Evolutionary conservation across 2,113 vertebrate genomes (phyloP), one percentile per base, ranked within the genome.

Genomic region (Mus pahari): DNA sequence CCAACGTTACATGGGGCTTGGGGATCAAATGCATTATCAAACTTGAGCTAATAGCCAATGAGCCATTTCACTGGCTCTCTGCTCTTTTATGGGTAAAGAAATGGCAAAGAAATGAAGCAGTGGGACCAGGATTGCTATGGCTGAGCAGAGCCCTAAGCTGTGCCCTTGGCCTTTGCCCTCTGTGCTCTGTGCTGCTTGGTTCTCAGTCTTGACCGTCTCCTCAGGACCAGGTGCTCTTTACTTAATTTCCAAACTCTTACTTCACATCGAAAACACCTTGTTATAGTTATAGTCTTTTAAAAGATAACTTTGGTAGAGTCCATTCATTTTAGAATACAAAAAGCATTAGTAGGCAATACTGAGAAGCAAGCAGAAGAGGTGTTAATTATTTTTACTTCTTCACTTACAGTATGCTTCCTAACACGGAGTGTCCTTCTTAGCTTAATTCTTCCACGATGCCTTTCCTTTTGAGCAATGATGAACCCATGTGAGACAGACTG

Each of bases 381-480:
- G 66, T 31, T 58, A 75, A 39, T 71, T 58, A 20, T 71, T 88
- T 55, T 58, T 39, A 20, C 33, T 50, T 36, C 33, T 90, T 9
- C 4, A 2, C 33, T 19, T 83, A 10, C 1, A 36, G 7, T 50
- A 90, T 24, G 20, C 89, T 66, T 7, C 4, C 48, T 26, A 50
- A n/a, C 17, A 22, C 50, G 45, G 62, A 64, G 39, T 17, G 19
- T 60, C 17, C 26, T 84, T 91, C 20, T 60, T 22, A 75, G 17
- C 7, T 45, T 86, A 64, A 17, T 45, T 86, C 31, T 71, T 50
- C 66, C 62, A 16, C 5, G 33, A 16, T 12, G 2, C 5, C 55
- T 93, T 93, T 73, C 28, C 17, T 90, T 84, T 91, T 28, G 58
- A 91, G 77, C 60, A 86, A n/a, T 16, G 53, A 14, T 33, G n/a